Conservation (phyloP, 2,113 vertebrate species). For the Spea bombifrons region DNA sequence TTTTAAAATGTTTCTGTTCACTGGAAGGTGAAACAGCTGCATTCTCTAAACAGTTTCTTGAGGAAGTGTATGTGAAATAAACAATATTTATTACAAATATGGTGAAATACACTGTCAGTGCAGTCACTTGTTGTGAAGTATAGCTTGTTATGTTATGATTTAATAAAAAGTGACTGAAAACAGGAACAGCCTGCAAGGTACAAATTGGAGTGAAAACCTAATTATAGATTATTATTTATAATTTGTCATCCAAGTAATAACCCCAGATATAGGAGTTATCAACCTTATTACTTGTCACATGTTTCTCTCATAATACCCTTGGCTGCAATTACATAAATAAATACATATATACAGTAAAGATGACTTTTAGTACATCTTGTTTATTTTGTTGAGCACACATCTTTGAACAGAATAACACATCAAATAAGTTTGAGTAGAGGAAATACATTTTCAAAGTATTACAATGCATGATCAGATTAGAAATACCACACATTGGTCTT, state of each 20-base stretch:
- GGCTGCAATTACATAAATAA: constrained; percentile 8
- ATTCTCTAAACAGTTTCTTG: too few relatives aligned
- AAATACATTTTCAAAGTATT: too few relatives aligned
- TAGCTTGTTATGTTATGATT: constrained; percentile 21
- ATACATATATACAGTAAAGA: not conserved
- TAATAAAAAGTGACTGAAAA: constrained; percentile 38
- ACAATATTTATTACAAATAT: constrained; percentile 8
- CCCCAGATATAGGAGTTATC: constrained; percentile 22
- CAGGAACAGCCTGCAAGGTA: constrained; percentile 27
- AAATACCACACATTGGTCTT: too few relatives aligned
- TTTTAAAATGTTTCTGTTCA: too few relatives aligned
- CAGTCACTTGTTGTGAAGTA: constrained; percentile 23
- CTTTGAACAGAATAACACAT: too few relatives aligned
- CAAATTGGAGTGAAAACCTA: constrained; percentile 30
- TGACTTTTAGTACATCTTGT: too few relatives aligned
- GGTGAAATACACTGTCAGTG: constrained; percentile 11
- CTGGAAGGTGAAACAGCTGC: too few relatives aligned
- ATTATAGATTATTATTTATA: constrained; percentile 39
- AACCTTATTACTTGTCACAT: constrained; percentile 32
- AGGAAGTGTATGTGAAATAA: not conserved
- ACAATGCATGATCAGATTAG: too few relatives aligned
- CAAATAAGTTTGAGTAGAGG: too few relatives aligned
- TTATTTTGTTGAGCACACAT: too few relatives aligned
- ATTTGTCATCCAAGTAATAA: constrained; percentile 41
- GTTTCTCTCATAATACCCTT: constrained; percentile 21